Conservation (phyloP, 2,113 vertebrate species). For the Calidris pugnax region DNA sequence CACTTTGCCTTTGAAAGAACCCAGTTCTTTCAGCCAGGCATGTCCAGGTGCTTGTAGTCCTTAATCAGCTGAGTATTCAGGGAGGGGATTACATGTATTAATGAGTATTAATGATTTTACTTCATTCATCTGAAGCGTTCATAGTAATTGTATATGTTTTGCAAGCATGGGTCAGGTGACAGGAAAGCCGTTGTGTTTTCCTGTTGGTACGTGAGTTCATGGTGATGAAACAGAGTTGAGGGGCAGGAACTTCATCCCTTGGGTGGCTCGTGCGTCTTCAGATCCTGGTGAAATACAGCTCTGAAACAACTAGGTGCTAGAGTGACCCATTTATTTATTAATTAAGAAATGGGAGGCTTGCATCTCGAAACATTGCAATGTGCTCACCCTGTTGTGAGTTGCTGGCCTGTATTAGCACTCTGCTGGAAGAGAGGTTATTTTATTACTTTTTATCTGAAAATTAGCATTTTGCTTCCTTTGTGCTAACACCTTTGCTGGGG, state of each 20-base stretch:
- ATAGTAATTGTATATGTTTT: fast-evolving
- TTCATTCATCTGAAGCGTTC: neutral
- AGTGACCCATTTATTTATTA: fast-evolving
- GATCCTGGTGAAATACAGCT: neutral
- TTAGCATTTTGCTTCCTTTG: neutral
- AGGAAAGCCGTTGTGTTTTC: neutral
- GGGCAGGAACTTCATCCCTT: neutral
- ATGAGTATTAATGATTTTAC: neutral
- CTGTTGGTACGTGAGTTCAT: neutral
- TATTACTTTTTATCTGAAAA: neutral
- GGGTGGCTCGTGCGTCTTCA: fast-evolving
- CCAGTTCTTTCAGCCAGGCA: neutral
- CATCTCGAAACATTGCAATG: neutral
- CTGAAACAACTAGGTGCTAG: neutral
- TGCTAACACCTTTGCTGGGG: neutral
- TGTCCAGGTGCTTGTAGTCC: neutral
- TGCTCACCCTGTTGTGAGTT: neutral
- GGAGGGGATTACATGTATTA: neutral
- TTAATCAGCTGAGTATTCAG: neutral
- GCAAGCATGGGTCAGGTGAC: neutral
- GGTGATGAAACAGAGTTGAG: neutral
- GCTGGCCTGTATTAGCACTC: neutral
- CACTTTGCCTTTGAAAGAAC: neutral
- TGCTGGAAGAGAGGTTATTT: neutral
- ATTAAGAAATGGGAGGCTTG: neutral